Evolutionary conservation across 2,797 vertebrate species (phyloP).

Genomic region (Acanthopagrus latus): DNA sequence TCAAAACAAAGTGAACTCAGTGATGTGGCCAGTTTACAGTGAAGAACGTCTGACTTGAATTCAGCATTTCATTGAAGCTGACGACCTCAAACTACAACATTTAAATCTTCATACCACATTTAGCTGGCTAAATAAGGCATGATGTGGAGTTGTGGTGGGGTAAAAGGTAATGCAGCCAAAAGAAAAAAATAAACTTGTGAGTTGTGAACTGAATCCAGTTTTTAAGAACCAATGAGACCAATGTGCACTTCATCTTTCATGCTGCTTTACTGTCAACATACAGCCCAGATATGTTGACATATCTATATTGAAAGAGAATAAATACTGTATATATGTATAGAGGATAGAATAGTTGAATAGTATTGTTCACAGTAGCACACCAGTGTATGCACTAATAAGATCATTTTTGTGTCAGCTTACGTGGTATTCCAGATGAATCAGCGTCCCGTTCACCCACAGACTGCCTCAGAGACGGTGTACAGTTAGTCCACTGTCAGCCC

Average conservation of each 20-base stretch:
- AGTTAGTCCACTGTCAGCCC: conserved; percentile 53
- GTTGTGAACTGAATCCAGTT: too few relatives aligned
- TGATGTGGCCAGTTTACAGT: not conserved
- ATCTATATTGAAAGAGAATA: not conserved
- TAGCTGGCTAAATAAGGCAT: too few relatives aligned
- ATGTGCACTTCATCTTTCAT: too few relatives aligned
- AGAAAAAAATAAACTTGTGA: too few relatives aligned
- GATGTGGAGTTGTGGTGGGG: too few relatives aligned
- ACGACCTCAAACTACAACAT: not conserved
- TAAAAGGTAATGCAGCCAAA: too few relatives aligned
- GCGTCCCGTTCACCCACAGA: conserved; percentile 8
- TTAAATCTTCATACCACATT: not conserved
- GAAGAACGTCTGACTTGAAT: not conserved
- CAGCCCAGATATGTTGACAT: too few relatives aligned
- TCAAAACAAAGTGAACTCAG: not conserved
- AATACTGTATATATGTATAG: not conserved
- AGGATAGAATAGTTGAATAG: not conserved
- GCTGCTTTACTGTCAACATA: too few relatives aligned
- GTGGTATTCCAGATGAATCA: not conserved
- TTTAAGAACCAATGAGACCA: too few relatives aligned
- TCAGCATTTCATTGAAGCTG: not conserved
- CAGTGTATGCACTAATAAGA: not conserved
- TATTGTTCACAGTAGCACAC: too few relatives aligned
- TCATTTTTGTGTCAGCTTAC: not conserved
- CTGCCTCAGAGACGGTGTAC: conserved; percentile 27